Percentiles rank a stretch among this genome's conserved stretches.
These are phyloP conservation scores for Podocnemis expansa DNA, from an alignment of 2,113 vertebrate species.

Conservation along the genomic window DNA sequence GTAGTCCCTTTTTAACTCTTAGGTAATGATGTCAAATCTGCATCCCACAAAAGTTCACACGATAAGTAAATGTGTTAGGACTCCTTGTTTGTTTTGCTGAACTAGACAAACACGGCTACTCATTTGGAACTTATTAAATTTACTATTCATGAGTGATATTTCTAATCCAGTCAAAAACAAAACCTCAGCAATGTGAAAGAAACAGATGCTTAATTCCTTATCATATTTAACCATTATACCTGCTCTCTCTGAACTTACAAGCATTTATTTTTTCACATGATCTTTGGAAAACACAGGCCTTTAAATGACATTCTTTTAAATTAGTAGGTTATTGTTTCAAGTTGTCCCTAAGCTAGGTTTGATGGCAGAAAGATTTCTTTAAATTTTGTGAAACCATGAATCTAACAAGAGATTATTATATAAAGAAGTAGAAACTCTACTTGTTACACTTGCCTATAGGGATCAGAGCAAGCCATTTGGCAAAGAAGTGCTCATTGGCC, in stretches of 20 bases:
- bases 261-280: not conserved
- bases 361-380: not conserved
- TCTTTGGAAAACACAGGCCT: not conserved
- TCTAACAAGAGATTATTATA: not conserved
- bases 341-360: not conserved
- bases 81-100: no score
- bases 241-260: not conserved
- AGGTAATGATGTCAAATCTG: no score
- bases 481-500: not conserved
- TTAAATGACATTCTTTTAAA: not conserved
- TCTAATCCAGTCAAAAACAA: not conserved
- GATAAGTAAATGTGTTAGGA: no score
- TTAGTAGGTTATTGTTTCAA: not conserved
- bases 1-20: no score
- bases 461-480: not conserved
- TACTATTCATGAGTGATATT: not conserved
- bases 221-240: not conserved
- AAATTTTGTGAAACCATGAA: not conserved
- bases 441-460: not conserved
- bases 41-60: no score
- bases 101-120: no score
- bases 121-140: no score
- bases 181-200: not conserved
- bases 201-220: fast-evolving
- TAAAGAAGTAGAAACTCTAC: not conserved